phyloP scores from a whole-genome alignment of 2,888 invertebrate species.

The Oligia strigilis region DNA sequence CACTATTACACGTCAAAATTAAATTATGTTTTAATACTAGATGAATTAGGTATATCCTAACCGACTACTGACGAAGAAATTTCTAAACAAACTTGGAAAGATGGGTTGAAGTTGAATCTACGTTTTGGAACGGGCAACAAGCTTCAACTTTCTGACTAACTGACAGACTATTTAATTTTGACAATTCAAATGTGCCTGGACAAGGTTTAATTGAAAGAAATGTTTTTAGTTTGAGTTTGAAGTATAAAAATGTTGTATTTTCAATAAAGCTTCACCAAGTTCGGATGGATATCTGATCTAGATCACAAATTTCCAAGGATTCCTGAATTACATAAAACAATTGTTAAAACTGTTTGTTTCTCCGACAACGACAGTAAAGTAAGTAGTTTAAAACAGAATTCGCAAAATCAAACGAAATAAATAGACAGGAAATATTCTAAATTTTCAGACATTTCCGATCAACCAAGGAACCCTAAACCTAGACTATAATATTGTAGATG shows the following conservation, averaged over 20 bases:
- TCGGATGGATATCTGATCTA: background rate
- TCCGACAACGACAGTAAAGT: background rate
- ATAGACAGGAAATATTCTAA: background rate
- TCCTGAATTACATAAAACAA: background rate
- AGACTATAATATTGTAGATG: slow-evolving; percentile 45
- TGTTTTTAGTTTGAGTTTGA: too few relatives aligned
- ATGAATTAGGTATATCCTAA: background rate
- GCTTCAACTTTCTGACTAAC: too few relatives aligned
- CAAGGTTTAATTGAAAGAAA: too few relatives aligned
- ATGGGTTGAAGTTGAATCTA: too few relatives aligned
- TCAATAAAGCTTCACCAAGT: background rate
- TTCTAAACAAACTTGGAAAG: too few relatives aligned
- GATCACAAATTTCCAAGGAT: background rate
- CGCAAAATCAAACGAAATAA: background rate
- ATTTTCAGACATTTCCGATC: background rate
- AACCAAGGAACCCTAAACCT: slow-evolving; percentile 34
- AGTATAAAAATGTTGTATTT: background rate
- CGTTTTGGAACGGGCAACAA: too few relatives aligned
- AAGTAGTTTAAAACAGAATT: background rate
- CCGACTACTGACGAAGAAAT: background rate
- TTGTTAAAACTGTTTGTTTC: background rate
- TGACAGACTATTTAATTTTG: too few relatives aligned
- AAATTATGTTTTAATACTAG: background rate
- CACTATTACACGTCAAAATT: background rate
- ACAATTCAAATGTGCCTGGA: too few relatives aligned